phyloP scores from a whole-genome alignment of 2,888 invertebrate genomes.

The Pilophorus perplexus region DNA sequence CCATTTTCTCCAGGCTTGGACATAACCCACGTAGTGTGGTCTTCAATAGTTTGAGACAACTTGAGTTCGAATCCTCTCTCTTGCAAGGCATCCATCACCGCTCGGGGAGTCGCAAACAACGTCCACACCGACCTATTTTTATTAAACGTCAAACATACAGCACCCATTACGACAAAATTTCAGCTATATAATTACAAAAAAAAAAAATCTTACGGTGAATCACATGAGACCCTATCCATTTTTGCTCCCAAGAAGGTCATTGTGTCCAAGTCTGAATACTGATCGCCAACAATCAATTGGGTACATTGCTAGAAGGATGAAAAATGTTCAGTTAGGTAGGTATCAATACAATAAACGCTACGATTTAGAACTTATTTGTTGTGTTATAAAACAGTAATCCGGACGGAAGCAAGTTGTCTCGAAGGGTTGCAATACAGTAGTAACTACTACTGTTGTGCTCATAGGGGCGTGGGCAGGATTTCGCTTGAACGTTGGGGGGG shows the following conservation, averaged over 20 bases:
- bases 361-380: no score
- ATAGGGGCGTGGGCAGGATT: no score
- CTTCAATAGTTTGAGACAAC: background rate
- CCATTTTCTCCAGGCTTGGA: no score
- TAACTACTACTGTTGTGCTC: no score
- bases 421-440: no score
- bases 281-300: constrained; percentile 44
- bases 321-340: no score
- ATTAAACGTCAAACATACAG: no score
- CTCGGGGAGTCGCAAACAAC: background rate
- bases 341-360: no score
- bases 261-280: constrained; percentile 39
- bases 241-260: constrained; percentile 43
- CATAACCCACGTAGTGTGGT: background rate
- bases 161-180: background rate
- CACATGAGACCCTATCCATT: background rate
- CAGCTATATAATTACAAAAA: no score
- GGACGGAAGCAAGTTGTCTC: no score
- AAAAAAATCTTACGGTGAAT: background rate
- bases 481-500: no score
- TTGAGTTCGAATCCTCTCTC: background rate
- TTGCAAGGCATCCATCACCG: constrained; percentile 18
- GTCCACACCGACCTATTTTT: background rate
- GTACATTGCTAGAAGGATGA: constrained; percentile 34
- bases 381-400: no score